Conservation (phyloP, 2,113 vertebrate species). For the Tamias sibiricus region DNA sequence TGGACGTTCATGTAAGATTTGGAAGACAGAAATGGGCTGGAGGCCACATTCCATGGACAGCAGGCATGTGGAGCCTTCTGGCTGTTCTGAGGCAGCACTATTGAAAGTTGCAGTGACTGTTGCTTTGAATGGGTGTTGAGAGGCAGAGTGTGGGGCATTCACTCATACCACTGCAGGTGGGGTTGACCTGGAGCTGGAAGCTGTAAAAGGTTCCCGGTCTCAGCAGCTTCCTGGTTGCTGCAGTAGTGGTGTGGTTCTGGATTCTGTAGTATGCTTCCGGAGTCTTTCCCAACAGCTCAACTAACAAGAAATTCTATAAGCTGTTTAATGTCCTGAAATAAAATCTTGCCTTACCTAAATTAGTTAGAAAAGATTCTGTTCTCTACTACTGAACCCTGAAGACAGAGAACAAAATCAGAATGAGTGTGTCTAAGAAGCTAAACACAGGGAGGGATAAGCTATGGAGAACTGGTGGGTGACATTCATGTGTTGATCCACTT, state of each 20-base stretch:
- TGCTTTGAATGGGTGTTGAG: background rate
- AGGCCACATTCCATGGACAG: background rate
- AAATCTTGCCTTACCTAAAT: background rate
- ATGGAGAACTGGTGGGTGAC: background rate
- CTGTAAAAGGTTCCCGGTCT: background rate
- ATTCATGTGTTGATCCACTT: background rate
- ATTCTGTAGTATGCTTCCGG: background rate
- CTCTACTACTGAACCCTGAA: background rate
- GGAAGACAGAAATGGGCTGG: background rate
- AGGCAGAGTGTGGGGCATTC: background rate
- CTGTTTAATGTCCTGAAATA: background rate
- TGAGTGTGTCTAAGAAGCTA: background rate
- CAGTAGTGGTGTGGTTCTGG: too few relatives aligned
- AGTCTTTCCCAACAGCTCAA: background rate
- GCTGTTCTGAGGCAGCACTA: background rate
- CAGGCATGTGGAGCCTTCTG: background rate
- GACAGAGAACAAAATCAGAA: background rate
- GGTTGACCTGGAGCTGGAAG: background rate
- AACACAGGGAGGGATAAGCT: background rate
- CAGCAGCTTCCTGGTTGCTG: too few relatives aligned
- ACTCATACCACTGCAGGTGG: background rate
- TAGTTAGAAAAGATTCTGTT: constrained; percentile 3
- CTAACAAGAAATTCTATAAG: background rate
- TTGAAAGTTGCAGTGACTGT: background rate
- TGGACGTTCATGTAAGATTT: background rate